phyloP scores from a whole-genome alignment of 2,888 invertebrate genomes.

The Caenorhabditis sp. region DNA sequence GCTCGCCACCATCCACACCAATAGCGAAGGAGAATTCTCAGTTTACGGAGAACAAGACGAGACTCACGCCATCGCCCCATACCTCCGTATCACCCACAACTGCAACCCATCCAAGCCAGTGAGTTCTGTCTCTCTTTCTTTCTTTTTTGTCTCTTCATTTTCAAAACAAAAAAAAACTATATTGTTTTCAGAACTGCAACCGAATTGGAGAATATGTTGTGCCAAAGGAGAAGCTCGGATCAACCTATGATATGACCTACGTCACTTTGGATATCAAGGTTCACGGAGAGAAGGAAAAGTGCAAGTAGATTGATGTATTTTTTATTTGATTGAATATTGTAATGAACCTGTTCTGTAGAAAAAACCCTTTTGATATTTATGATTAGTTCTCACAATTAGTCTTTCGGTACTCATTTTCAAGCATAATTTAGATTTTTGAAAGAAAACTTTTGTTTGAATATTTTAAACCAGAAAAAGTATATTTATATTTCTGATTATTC shows the following conservation, averaged over 20 bases:
- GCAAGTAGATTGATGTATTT: constrained; percentile 32
- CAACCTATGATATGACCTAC: constrained; percentile 58
- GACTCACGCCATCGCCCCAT: constrained; percentile 55
- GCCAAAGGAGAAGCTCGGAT: constrained; percentile 55
- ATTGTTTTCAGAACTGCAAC: constrained; percentile 34
- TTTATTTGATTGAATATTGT: not conserved
- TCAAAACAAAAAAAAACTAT: constrained; percentile 37
- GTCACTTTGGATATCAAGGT: constrained; percentile 59
- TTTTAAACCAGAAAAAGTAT: too few species aligned
- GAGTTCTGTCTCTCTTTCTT: constrained; percentile 5
- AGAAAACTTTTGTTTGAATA: too few species aligned
- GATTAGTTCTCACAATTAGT: too few species aligned
- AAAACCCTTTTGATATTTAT: too few species aligned
- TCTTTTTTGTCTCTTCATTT: constrained; percentile 4
- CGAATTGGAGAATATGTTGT: constrained; percentile 47
- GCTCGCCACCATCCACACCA: constrained; percentile 48
- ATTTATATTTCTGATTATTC: too few species aligned
- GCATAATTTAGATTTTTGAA: too few species aligned
- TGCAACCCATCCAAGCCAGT: constrained; percentile 52
- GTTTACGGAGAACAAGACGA: constrained; percentile 58
- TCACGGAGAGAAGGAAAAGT: constrained; percentile 60
- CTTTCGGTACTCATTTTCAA: too few species aligned
- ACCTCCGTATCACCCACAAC: constrained; percentile 52
- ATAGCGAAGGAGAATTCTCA: constrained; percentile 53
- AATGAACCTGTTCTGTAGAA: not conserved